phyloP scores from a whole-genome alignment of 2,888 invertebrate genomes.

The Nephrotoma appendiculata region DNA sequence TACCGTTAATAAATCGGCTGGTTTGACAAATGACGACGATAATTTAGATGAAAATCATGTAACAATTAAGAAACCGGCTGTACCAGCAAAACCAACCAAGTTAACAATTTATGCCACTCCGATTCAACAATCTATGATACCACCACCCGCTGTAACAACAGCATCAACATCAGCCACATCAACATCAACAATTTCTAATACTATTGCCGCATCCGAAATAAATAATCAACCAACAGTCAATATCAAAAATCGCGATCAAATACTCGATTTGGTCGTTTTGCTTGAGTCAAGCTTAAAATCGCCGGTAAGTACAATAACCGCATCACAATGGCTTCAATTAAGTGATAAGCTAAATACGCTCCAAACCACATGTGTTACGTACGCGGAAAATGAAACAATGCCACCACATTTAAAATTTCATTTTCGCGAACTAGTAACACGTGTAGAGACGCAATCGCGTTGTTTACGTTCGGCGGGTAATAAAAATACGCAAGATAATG shows the following conservation, averaged over 20 bases:
- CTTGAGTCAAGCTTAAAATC: conserved; percentile 49
- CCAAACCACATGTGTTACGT: conserved; percentile 67
- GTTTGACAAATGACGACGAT: conserved; percentile 11
- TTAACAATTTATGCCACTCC: conserved; percentile 69
- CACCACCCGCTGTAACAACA: conserved; percentile 7
- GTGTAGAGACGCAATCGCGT: conserved; percentile 53
- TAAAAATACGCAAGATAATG: conserved; percentile 52
- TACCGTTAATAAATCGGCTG: conserved; percentile 12
- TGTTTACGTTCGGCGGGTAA: conserved; percentile 53
- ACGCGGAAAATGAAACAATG: conserved; percentile 61
- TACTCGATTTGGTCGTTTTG: conserved; percentile 48
- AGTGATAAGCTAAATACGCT: conserved; percentile 70
- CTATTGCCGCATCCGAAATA: conserved; percentile 21
- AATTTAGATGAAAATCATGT: conserved; percentile 12
- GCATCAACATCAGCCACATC: conserved; percentile 35
- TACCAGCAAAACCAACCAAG: conserved; percentile 52
- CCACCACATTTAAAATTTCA: conserved; percentile 81
- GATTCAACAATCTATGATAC: conserved; percentile 20
- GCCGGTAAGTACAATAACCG: conserved; percentile 32
- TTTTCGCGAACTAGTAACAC: conserved; percentile 58
- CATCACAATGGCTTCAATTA: conserved; percentile 62
- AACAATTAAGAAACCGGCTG: conserved; percentile 44
- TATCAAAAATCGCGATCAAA: conserved; percentile 39
- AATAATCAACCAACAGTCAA: conserved; percentile 19
- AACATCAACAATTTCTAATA: conserved; percentile 9